phyloP scores from a whole-genome alignment of 2,888 invertebrate genomes.

The Callyntrura sp. region DNA sequence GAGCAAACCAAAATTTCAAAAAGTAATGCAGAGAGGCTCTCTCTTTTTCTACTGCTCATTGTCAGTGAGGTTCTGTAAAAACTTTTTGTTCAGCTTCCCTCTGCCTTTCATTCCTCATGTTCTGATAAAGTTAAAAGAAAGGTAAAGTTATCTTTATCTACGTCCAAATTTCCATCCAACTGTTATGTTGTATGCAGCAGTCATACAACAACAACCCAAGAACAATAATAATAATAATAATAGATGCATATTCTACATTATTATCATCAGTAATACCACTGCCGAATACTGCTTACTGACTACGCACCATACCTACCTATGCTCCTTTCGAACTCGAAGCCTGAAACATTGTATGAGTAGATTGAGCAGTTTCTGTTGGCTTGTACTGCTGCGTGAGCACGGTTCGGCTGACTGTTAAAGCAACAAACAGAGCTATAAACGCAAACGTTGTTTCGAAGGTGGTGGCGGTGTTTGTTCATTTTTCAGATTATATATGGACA shows the following conservation, averaged over 20 bases:
- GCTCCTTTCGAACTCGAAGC: background rate
- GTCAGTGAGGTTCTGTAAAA: slow-evolving; percentile 53
- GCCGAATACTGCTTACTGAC: too few relatives aligned
- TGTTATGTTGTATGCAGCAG: slow-evolving; percentile 25
- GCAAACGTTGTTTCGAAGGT: slow-evolving; percentile 24
- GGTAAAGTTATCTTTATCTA: slow-evolving; percentile 52
- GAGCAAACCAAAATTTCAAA: slow-evolving; percentile 52
- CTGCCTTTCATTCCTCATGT: slow-evolving; percentile 52
- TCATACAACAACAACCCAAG: slow-evolving; percentile 26
- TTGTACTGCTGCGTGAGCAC: slow-evolving; percentile 1
- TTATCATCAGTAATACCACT: background rate
- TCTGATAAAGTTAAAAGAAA: slow-evolving; percentile 62
- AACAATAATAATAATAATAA: background rate
- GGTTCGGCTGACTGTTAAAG: slow-evolving; percentile 5
- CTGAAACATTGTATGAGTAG: slow-evolving; percentile 36
- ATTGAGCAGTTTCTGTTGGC: slow-evolving; percentile 26
- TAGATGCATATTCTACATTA: slow-evolving; percentile 18
- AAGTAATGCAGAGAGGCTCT: slow-evolving; percentile 61
- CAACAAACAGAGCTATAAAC: slow-evolving; percentile 36
- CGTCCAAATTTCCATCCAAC: slow-evolving; percentile 28
- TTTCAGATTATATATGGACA: background rate
- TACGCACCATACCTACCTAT: background rate
- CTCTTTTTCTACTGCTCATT: background rate
- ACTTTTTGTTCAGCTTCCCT: slow-evolving; percentile 56
- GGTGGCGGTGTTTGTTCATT: slow-evolving; percentile 45